Conservation (phyloP, 2,797 vertebrate species). For the Bovichtus variegatus region DNA sequence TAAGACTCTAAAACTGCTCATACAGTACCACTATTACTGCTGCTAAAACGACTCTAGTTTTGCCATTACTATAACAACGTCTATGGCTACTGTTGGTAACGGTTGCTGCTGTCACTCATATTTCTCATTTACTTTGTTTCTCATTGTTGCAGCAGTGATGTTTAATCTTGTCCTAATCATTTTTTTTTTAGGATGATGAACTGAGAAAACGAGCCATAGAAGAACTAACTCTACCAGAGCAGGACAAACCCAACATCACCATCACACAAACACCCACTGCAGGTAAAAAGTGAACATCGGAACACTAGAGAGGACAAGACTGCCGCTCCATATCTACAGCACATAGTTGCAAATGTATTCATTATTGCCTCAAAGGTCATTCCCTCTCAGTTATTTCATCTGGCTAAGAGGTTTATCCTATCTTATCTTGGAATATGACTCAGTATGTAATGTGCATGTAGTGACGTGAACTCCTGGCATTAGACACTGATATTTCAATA, state of each 20-base stretch:
- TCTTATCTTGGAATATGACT: not conserved
- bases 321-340: too few species aligned
- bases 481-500: not conserved
- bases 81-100: not conserved
- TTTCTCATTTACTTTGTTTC: not conserved
- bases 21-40: not conserved
- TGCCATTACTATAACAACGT: not conserved
- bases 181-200: conserved; percentile 77
- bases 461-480: not conserved
- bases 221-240: conserved; percentile 78
- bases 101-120: not conserved
- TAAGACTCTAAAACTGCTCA: not conserved
- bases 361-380: not conserved
- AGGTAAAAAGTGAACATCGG: conserved; percentile 64
- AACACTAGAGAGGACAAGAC: not conserved
- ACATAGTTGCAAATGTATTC: too few species aligned
- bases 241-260: conserved; percentile 81
- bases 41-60: not conserved
- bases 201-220: conserved; percentile 78
- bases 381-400: not conserved
- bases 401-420: not conserved
- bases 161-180: not conserved
- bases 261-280: conserved; percentile 62
- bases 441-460: not conserved
- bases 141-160: not conserved